A percentile compares a stretch with the other conserved stretches of the same genome.
Conservation (phyloP, 1,140 invertebrate genomes). For the Ooceraea biroi region DNA sequence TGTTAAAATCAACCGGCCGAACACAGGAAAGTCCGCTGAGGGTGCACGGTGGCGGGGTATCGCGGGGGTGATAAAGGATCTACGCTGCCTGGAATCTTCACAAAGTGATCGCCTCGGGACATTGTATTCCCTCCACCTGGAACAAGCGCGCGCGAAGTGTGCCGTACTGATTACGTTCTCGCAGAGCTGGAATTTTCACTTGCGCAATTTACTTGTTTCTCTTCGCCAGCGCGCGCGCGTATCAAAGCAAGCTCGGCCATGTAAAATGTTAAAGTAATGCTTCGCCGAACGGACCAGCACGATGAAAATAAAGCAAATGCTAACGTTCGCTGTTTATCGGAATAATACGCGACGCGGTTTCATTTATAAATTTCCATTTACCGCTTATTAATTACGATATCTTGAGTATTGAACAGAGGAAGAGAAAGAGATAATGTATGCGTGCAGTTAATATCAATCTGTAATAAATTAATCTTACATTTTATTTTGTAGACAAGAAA, state of each 20-base stretch:
- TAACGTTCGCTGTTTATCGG: slow-evolving; percentile 34
- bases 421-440: neutral
- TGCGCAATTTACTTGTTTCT: slow-evolving; percentile 64
- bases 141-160: slow-evolving; percentile 60
- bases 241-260: slow-evolving; percentile 51
- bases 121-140: slow-evolving; percentile 60
- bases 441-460: neutral
- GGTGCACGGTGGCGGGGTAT: slow-evolving; percentile 25
- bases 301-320: slow-evolving; percentile 45
- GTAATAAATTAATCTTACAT: neutral
- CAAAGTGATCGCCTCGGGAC: slow-evolving; percentile 69
- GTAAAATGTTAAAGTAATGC: slow-evolving; percentile 61
- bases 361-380: slow-evolving; percentile 35
- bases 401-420: neutral
- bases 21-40: slow-evolving; percentile 44
- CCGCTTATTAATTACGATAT: slow-evolving; percentile 21
- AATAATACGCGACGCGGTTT: slow-evolving; percentile 23
- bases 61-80: slow-evolving; percentile 59
- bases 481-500: neutral
- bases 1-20: slow-evolving; percentile 64
- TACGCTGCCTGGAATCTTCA: slow-evolving; percentile 62
- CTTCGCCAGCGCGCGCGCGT: slow-evolving; percentile 4
- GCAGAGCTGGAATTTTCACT: slow-evolving; percentile 57
- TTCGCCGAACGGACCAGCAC: slow-evolving; percentile 27
- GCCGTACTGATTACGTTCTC: slow-evolving; percentile 66